A percentile compares a stretch with the other conserved stretches of the same genome.
Evolutionary conservation across 2,888 invertebrate species (phyloP).

Genomic region (Xanthostigma xanthostigma): DNA sequence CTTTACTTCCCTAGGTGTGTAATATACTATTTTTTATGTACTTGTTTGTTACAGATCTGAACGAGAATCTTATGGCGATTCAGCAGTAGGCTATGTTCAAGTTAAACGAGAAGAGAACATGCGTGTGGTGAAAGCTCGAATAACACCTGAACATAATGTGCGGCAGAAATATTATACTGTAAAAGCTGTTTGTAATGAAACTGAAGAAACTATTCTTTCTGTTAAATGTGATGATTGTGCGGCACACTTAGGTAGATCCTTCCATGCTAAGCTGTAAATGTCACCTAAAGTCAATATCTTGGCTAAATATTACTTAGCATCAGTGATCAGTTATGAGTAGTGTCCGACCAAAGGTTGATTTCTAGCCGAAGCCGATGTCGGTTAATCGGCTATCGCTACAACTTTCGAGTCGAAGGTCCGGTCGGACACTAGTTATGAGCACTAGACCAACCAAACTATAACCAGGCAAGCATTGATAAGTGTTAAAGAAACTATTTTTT

Average conservation of each 20-base stretch:
- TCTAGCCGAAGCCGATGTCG: too few species aligned
- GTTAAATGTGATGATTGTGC: constrained; percentile 12
- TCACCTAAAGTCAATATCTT: too few species aligned
- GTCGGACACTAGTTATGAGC: too few species aligned
- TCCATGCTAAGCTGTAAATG: background rate
- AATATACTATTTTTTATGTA: background rate
- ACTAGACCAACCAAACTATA: too few species aligned
- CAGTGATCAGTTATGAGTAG: too few species aligned
- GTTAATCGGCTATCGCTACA: too few species aligned
- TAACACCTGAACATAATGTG: constrained; percentile 14
- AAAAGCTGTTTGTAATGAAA: constrained; percentile 8
- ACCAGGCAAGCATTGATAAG: too few species aligned
- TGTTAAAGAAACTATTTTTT: too few species aligned
- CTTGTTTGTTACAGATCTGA: background rate
- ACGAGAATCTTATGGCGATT: background rate
- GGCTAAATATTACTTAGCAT: too few species aligned
- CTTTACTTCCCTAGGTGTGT: too few species aligned
- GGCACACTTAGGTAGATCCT: constrained; percentile 11
- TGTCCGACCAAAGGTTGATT: too few species aligned
- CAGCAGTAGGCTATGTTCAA: constrained; percentile 7
- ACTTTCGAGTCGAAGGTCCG: too few species aligned
- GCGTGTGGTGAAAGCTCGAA: constrained; percentile 10
- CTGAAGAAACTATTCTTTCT: constrained; percentile 8
- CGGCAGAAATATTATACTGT: constrained; percentile 10
- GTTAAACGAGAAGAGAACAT: constrained; percentile 8